Percentiles rank a stretch among this genome's conserved stretches.
Conservation (phyloP, 2,888 invertebrate genomes). For the Odontocolon sp. region DNA sequence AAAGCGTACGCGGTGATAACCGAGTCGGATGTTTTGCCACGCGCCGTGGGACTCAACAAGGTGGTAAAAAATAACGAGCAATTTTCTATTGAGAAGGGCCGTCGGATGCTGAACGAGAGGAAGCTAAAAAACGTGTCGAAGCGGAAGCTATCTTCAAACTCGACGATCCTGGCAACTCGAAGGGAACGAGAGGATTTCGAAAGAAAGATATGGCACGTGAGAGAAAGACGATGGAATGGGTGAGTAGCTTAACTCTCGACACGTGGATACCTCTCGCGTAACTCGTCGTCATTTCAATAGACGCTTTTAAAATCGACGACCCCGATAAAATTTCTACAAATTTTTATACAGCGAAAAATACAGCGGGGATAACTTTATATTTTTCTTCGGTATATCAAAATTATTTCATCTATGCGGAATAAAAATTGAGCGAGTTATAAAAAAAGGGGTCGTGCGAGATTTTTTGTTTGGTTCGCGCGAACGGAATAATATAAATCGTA, state of each 20-base stretch:
- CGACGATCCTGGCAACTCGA: slow-evolving; percentile 71
- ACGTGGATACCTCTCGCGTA: slow-evolving; percentile 25
- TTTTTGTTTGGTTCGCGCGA: too few species aligned
- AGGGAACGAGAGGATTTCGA: slow-evolving; percentile 68
- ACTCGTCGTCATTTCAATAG: slow-evolving; percentile 9
- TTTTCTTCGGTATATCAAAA: too few species aligned
- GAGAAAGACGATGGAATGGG: slow-evolving; percentile 69
- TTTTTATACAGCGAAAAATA: too few species aligned
- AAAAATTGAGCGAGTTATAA: too few species aligned
- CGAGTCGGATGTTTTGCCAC: slow-evolving; percentile 35
- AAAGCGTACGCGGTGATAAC: not conserved
- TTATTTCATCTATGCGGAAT: too few species aligned
- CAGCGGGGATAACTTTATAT: too few species aligned
- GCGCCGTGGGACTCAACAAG: slow-evolving; percentile 18
- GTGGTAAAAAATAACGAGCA: slow-evolving; percentile 51
- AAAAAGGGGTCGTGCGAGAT: too few species aligned
- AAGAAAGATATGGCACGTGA: slow-evolving; percentile 74
- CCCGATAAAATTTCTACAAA: too few species aligned
- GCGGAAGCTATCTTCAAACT: slow-evolving; percentile 74
- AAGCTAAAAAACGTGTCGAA: slow-evolving; percentile 60
- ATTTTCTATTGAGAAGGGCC: slow-evolving; percentile 66
- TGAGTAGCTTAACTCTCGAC: slow-evolving; percentile 50
- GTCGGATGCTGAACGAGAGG: slow-evolving; percentile 68
- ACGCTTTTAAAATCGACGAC: slow-evolving; percentile 4
- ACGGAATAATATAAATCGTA: not conserved